phyloP scores from a whole-genome alignment of 2,113 vertebrate species.

The Prietella phreatophila region DNA sequence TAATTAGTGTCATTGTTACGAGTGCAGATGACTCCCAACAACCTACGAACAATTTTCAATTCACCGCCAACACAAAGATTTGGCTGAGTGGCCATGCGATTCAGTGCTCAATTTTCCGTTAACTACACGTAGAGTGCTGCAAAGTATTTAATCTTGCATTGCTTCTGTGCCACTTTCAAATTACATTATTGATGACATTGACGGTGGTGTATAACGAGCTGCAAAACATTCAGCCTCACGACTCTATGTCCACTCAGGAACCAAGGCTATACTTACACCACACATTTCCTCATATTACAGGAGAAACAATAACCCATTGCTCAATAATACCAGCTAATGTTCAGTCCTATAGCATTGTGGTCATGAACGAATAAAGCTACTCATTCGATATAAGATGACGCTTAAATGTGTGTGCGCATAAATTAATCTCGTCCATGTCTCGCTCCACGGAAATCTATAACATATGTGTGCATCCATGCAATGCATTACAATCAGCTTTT shows the following conservation, averaged over 20 bases:
- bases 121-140: neutral
- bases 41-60: constrained; percentile 30
- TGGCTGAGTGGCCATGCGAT: neutral
- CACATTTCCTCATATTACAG: neutral
- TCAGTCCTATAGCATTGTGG: neutral
- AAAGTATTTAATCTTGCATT: neutral
- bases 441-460: neutral
- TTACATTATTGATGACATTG: neutral
- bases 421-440: neutral
- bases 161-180: neutral
- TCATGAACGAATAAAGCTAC: neutral
- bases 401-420: too few species aligned
- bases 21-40: constrained; percentile 28
- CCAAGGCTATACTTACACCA: neutral
- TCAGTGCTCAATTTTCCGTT: constrained; percentile 1
- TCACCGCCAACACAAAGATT: constrained; percentile 16
- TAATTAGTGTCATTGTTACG: constrained; percentile 25
- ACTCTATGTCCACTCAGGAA: neutral
- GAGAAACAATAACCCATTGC: neutral
- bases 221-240: neutral
- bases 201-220: neutral
- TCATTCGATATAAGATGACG: neutral
- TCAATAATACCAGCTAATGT: neutral
- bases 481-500: constrained; percentile 3
- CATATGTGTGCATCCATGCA: neutral